Evolutionary conservation across 2,113 vertebrate genomes (phyloP), one percentile per base, ranked within the genome.

Genomic region (Heterotis niloticus): DNA sequence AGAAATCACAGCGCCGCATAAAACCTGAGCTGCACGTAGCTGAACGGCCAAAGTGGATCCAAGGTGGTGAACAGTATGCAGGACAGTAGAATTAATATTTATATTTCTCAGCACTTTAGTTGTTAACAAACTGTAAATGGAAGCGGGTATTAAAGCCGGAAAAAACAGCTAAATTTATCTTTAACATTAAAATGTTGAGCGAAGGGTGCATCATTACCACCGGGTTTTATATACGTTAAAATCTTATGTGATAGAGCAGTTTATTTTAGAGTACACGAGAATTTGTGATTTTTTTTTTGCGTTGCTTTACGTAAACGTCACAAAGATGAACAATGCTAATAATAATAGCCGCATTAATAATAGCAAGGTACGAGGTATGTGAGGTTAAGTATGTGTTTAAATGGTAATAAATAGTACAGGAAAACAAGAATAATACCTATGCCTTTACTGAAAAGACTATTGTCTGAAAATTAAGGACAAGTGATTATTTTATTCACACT

Each of bases 341-440:
- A 24, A 54, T 52, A 56, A 72, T 67, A 34, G 79, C 86, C 89
- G 88, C 89, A 89, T 54, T 20, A 73, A 74, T 74, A 13, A 44
- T 64, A 9, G 60, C 20, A 62, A 34, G 12, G n/a, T 59, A 20
- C 1, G 52, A 29, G 56, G 26, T 69, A 69, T 24, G 24, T 16
- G 54, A 54, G 65, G 10, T 64, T 64, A 29, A 23, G 51, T n/a
- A 86, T 84, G 81, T 65, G 87, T 83, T 89, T 83, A 59, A 87
- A 89, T 81, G 72, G 64, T 82, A 89, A 90, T 89, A 90, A 88
- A 93, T 60, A 89, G 81, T 54, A 77, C 81, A 85, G 83, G 83
- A 89, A 83, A 89, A 80, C 83, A 86, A 85, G 91, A 90, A 94
- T 92, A 89, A 94, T 93, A 88, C 82, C 83, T 82, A 85, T 79